Base-by-base conservation (phyloP, 2,797 vertebrate genomes). In the Diceros bicornis region DNA sequence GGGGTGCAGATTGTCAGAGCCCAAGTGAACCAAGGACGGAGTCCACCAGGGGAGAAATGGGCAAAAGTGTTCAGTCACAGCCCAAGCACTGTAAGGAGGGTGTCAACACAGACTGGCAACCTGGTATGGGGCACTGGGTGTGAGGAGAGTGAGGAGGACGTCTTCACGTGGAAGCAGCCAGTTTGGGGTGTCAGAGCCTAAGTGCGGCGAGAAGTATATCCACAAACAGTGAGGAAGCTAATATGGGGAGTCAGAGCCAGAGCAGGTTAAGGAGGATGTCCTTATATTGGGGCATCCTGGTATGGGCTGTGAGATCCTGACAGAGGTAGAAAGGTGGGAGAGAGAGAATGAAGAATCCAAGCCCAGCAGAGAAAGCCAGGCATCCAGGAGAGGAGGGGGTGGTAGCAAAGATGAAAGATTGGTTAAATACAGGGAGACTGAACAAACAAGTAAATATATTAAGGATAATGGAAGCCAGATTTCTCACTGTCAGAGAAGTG, bases 401-500 rank as follows among this genome's bases (percentile, higher is more conserved):
- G 10, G 29, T 37, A 23, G 29, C 34, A 75, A 91, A 86, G 34
- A 88, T 62, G 83, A 86, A 94, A 88, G 68, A 83, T 6, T 84
- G 69, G 32, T 61, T 78, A 77, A 85, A 61, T 16, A 64, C 23
- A 88, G 29, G n/a, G 21, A 94, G 37, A 92, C 16, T 61, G 34
- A 91, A 94, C 20, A 93, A 82, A 74, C 50, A 89, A 74, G 34
- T 78, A 91, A 57, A 87, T 61, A 88, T 18, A 96, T 82, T 89
- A 92, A 86, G 52, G 47, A 64, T 59, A 85, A 82, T 7, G 25
- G 61, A 86, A 91, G 52, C 66, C 57, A 66, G 17, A 87, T 62
- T 92, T 84, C 89, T 81, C 52, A 81, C 82, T 82, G 32, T 52
- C 66, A 85, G 50, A 71, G 14, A 77, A 75, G 7, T 89, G 10